Evolutionary conservation across 30 jellyfish, hydroid and myxozoan genomes (phyloP), one percentile per base, ranked within the genome.

Genomic region (Aurelia sp.): DNA sequence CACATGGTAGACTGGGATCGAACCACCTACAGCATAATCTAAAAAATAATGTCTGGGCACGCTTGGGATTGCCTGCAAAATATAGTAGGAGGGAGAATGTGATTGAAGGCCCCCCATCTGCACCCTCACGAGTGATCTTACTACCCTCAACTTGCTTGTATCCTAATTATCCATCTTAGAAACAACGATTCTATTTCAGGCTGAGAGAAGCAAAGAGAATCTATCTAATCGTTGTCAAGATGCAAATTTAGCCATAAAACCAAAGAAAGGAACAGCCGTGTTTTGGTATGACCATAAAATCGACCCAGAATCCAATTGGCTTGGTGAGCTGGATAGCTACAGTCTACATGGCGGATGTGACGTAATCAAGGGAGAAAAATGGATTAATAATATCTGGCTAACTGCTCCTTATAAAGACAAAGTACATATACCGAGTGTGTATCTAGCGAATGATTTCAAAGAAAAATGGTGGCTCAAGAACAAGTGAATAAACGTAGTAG

Each of bases 341-440:
- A 84, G 97, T 69, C 70, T 90, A 48, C 99, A 95, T 74, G 99
- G 99, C 3, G 99, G 99, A 67, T 95, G 99, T 87, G 99, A 95
- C 74, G 99, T 95, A 59, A 72, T 78, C 57, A 87, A 90, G 80
- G 99, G 99, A 2, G 98, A 95, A 67, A 95, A 95, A 88, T 95
- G 99, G 99, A 90, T 95, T n/a, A 79, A 90, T 65, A 95, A 89
- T 78, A 81, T 87, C n/a, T 95, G 99, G 99, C 62, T 95, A 31
- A 85, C 99, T 0, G 97, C 98, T 4, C 97, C 99, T 6, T 93
- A 88, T 64, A 63, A 22, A 38, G 57, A 73, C 41, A 52, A 77
- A 64, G 93, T 21, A 62, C 79, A 81, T 12, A 83, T 40, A 24
- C 86, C 41, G 8, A 93, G 98, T 58, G 88, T 77, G 85, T 80